Evolutionary conservation across 2,113 vertebrate genomes (phyloP), one percentile per base, ranked within the genome.

Genomic region (Andinoacara biseriatus): DNA sequence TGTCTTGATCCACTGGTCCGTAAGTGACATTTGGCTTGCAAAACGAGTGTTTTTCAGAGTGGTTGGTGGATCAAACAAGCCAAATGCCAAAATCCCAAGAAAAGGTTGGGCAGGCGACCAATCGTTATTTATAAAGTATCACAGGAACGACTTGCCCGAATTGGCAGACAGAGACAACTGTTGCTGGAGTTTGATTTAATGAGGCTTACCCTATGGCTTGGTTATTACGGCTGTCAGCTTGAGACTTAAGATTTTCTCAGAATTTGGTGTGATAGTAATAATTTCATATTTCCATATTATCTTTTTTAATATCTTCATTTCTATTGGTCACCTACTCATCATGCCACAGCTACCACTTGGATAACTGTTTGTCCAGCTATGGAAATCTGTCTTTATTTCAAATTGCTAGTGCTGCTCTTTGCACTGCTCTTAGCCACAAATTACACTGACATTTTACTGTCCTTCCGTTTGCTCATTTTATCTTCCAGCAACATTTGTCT

Each of bases 151-250:
- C 46, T n/a, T 1, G 0, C 54, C 6, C 54, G 46, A 54, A 72
- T 54, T 54, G 46, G 26, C 46, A 52, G 43, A 72, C 65, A n/a
- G 26, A 72, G 46, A 18, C 5, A 15, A 10, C 52, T 72, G 67
- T 72, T 72, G 46, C 67, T 72, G 67, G 20, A 46, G 26, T 72
- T 33, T 52, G 4, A 72, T 72, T 72, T 52, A 72, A 72, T n/a
- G 43, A 52, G 46, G 67, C 43, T 31, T 72, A 26, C 24, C 65
- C 65, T 31, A 72, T 52, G 29, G 46, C 26, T 72, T 29, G 1
- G 46, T 72, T 54, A 46, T 54, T 31, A 54, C 26, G 43, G 7
- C 43, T 13, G 17, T 52, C 17, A 31, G 0, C 3, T n/a, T 72
- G 65, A 17, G 43, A 52, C 65, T n/a, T 69, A 13, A 69, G 10